A percentile compares a stretch with the other conserved stretches of the same genome.
phyloP scores from a whole-genome alignment of 2,888 invertebrate species.

The Stegana nigrithorax region DNA sequence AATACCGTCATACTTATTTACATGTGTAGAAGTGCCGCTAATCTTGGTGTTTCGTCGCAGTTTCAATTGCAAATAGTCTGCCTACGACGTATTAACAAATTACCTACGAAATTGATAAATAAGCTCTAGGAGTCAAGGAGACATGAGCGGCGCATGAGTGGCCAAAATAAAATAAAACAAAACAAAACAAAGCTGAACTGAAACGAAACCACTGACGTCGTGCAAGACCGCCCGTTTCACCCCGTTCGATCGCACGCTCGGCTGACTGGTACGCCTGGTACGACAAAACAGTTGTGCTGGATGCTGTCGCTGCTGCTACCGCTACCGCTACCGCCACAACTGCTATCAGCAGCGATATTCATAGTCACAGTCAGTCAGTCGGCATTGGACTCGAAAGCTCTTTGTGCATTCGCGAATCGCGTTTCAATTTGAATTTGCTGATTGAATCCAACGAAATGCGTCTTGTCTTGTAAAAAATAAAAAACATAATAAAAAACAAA shows the following conservation, averaged over 20 bases:
- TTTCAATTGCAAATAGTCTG: background rate
- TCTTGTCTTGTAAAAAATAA: background rate
- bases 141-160: background rate
- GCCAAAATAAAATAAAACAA: background rate
- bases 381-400: background rate
- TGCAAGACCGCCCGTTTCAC: background rate
- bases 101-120: conserved; percentile 1
- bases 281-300: conserved; percentile 10
- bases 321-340: background rate
- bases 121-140: no score
- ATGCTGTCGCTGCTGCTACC: background rate
- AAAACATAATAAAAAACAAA: background rate
- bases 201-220: background rate
- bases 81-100: conserved; percentile 3
- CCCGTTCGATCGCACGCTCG: background rate
- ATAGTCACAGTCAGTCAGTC: background rate
- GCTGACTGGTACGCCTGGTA: conserved; percentile 10
- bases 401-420: background rate
- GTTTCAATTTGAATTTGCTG: background rate
- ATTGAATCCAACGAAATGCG: background rate
- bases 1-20: background rate
- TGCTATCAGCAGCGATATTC: no score
- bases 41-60: background rate
- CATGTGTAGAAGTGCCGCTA: background rate
- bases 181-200: no score